Evolutionary conservation across 2,888 invertebrate species (phyloP).

Genomic region (Catocala sponsa): DNA sequence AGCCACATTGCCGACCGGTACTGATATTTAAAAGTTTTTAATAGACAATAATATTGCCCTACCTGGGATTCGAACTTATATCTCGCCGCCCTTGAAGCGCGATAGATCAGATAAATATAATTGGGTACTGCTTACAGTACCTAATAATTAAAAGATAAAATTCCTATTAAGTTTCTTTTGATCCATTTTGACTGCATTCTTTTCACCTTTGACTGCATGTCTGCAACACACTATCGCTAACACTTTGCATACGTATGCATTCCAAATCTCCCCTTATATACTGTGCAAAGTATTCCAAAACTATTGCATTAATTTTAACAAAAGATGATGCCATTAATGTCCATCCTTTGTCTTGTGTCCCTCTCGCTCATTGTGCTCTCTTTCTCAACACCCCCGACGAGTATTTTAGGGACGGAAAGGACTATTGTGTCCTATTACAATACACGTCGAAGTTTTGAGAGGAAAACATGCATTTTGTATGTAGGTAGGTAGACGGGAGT

Average conservation of each 20-base stretch:
- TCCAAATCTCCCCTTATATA: slow-evolving; percentile 28
- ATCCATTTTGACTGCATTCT: no score
- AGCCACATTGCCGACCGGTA: no score
- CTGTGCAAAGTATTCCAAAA: slow-evolving; percentile 30
- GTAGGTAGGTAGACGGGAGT: slow-evolving; percentile 23
- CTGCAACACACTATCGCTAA: slow-evolving; percentile 6
- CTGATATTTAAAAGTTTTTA: no score
- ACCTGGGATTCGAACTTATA: no score
- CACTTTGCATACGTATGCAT: slow-evolving; percentile 17
- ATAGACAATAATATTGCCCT: no score
- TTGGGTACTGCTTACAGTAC: no score
- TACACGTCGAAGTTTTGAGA: slow-evolving; percentile 50
- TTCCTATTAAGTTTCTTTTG: no score
- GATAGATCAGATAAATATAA: no score
- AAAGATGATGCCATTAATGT: slow-evolving; percentile 73
- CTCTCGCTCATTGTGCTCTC: slow-evolving; percentile 49
- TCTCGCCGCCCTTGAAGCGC: no score
- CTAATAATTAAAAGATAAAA: no score
- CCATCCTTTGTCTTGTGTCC: slow-evolving; percentile 66
- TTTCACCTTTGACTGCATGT: slow-evolving; percentile 8
- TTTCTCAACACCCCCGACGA: slow-evolving; percentile 64
- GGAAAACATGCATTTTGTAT: slow-evolving; percentile 48
- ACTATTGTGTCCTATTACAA: slow-evolving; percentile 56
- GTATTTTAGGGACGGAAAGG: slow-evolving; percentile 56
- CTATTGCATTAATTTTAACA: slow-evolving; percentile 52